Percentiles rank a stretch among this genome's conserved stretches.
These are phyloP conservation scores for Nyctereutes procyonoides DNA, from an alignment of 2,113 vertebrate genomes.

Conservation along the genomic window DNA sequence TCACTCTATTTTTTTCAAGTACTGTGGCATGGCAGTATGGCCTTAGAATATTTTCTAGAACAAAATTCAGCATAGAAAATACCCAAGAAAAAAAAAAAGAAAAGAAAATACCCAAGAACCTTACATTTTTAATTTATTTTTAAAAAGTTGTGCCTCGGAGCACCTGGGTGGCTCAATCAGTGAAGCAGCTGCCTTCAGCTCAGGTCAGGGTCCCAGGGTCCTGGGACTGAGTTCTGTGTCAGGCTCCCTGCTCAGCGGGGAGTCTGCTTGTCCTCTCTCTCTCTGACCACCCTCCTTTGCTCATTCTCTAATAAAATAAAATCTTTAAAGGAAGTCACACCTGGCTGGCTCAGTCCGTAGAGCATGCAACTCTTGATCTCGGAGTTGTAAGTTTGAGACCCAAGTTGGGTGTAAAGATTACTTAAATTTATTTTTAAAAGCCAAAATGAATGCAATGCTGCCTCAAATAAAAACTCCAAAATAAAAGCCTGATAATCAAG, in stretches of 20 bases:
- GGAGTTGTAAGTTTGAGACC: neutral
- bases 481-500: neutral
- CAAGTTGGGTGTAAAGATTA: neutral
- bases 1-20: neutral
- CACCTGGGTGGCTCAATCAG: neutral
- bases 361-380: neutral
- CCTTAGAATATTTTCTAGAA: neutral
- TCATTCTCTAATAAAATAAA: neutral
- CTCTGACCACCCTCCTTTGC: neutral
- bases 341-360: neutral
- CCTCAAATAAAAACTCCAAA: neutral
- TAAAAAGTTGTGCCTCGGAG: neutral
- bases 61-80: neutral
- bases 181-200: neutral
- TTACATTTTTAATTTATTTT: neutral
- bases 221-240: neutral
- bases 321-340: neutral
- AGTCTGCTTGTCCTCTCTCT: neutral
- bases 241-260: neutral
- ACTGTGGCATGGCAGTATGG: neutral
- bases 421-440: neutral
- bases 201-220: neutral
- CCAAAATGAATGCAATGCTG: neutral
- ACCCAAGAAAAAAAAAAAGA: too few relatives aligned
- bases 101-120: neutral